Evolutionary conservation across 2,797 vertebrate species (phyloP).

Genomic region (Acanthis flammea): DNA sequence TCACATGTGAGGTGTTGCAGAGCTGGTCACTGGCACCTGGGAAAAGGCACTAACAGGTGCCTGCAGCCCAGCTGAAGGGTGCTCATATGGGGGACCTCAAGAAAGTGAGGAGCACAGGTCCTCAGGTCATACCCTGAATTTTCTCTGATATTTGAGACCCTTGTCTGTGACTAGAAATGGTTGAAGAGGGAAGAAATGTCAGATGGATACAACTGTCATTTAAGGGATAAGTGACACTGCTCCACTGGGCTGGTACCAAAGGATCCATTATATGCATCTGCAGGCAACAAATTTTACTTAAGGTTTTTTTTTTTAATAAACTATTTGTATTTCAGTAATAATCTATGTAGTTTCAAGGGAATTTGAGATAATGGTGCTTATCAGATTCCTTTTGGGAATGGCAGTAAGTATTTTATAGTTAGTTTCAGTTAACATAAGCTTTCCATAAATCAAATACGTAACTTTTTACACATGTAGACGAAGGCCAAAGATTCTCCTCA

Average conservation of each 20-base stretch:
- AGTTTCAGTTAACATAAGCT: slow-evolving; percentile 24
- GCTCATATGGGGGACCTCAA: background rate
- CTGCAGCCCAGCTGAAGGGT: background rate
- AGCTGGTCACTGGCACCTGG: background rate
- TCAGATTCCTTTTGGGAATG: background rate
- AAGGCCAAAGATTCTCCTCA: slow-evolving; percentile 9
- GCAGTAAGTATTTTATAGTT: slow-evolving; percentile 11
- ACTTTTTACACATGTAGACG: slow-evolving; percentile 18
- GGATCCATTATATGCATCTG: background rate
- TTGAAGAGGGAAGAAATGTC: background rate
- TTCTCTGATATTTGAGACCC: background rate
- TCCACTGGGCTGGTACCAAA: background rate
- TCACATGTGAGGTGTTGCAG: fast-evolving
- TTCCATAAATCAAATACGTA: slow-evolving; percentile 1
- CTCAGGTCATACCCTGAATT: background rate
- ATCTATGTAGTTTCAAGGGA: background rate
- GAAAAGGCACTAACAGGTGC: background rate
- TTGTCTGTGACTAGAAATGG: background rate
- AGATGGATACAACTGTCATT: fast-evolving
- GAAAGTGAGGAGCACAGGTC: background rate
- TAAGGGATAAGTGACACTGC: background rate
- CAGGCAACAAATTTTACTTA: background rate
- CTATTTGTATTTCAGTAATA: background rate
- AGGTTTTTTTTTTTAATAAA: background rate
- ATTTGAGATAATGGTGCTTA: background rate